Base-by-base conservation (phyloP, 1,140 invertebrate species). In the Brachionus manjavacas region DNA sequence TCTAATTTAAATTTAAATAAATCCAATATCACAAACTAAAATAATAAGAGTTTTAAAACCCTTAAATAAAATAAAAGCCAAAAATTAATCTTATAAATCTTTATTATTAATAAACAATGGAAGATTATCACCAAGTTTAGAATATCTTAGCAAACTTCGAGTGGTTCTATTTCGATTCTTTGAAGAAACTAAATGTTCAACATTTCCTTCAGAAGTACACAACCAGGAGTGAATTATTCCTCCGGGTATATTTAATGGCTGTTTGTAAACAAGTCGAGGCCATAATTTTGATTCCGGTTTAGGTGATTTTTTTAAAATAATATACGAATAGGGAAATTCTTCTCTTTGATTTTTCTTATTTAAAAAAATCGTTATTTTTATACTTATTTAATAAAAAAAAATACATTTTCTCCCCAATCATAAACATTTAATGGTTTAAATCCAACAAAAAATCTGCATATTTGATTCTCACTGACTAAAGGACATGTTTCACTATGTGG, bases 141-240 rank as follows among this genome's bases (percentile, higher is more conserved):
- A 81, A 46, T 81, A 81, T 68, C 16, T 81, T 12, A 46, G 12
- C 9, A 81, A 46, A 81, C 79, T 64, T 81, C 79, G 12, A 3
- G 35, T 20, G 6, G 68, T 72, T 72, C 66, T 81, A 23, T 35
- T 14, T 23, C 79, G 79, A 81, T 81, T 81, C 35, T 28, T 60
- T 9, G 79, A 81, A 55, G 79, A 60, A 25, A 81, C 28, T 43
- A 81, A 64, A 25, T 81, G 79, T 28, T 64, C 79, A 25, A 81
- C 64, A 43, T n/a, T 60, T 39, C 79, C 79, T 7, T 81, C 64
- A 11, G 49, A n/a, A 14, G 52, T 64, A 46, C 79, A 81, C n/a
- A 81, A 46, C 79, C 79, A 81, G 3, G 52, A 64, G 25, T 81
- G 79, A 12, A 60, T 43, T 14, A 81, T 46, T 28, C 52, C 79